These are phyloP conservation scores for Drosophila conformis DNA, from an alignment of 2,888 invertebrate species.

Conservation along the genomic window DNA sequence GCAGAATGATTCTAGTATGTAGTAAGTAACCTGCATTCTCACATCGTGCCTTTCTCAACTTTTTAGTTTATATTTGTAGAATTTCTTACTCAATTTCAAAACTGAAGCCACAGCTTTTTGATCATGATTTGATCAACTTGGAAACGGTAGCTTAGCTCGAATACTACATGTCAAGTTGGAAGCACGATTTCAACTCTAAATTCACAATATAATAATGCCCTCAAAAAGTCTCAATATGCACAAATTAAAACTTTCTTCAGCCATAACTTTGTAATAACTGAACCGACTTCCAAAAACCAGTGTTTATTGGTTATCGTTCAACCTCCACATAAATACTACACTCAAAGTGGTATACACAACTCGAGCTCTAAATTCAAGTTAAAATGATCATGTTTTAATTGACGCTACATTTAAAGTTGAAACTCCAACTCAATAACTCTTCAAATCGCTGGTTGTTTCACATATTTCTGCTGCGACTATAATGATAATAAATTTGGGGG, in stretches of 20 bases:
- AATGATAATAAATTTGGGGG: conserved; percentile 23
- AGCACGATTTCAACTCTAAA: not conserved
- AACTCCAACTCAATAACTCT: not conserved
- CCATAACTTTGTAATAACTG: too few species aligned
- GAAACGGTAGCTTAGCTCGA: not conserved
- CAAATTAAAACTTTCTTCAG: not conserved
- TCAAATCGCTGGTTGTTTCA: not conserved
- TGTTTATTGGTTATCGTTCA: too few species aligned
- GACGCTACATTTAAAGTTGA: not conserved
- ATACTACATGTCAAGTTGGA: too few species aligned
- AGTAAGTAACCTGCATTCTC: not conserved
- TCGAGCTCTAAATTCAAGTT: not conserved
- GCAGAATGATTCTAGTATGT: conserved; percentile 5
- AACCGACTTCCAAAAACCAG: too few species aligned
- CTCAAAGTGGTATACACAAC: not conserved
- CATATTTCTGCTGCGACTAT: conserved; percentile 14
- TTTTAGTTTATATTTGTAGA: not conserved
- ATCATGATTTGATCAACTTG: not conserved
- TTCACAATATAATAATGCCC: not conserved
- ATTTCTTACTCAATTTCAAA: not conserved
- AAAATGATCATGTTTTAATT: not conserved
- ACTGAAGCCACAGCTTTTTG: not conserved
- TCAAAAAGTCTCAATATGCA: not conserved
- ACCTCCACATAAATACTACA: not conserved
- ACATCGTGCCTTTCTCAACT: not conserved